Conservation (phyloP, 2,113 vertebrate genomes). For the Phyllostomus discolor region DNA sequence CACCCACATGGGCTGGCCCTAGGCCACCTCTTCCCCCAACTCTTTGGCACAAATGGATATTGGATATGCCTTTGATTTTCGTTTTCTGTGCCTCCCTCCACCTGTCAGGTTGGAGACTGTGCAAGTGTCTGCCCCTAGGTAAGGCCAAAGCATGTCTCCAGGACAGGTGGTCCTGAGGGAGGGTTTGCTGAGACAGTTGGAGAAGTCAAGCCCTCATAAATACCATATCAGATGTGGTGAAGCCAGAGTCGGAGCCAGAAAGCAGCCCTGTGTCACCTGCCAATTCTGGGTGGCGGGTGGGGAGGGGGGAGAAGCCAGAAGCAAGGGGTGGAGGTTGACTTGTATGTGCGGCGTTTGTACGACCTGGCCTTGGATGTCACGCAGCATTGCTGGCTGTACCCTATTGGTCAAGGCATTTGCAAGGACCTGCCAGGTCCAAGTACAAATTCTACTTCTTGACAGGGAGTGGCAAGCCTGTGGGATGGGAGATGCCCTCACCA, state of each 20-base stretch:
- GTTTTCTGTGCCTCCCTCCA: background rate
- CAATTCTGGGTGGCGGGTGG: background rate
- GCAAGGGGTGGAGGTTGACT: background rate
- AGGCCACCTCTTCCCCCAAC: background rate
- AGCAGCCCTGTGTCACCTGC: background rate
- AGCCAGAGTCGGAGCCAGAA: background rate
- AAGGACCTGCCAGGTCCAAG: background rate
- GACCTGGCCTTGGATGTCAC: background rate
- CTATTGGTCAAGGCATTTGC: background rate
- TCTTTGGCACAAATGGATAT: background rate
- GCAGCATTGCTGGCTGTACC: no score
- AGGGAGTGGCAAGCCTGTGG: background rate
- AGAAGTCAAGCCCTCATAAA: background rate
- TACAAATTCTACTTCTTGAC: background rate
- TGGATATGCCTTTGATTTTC: background rate
- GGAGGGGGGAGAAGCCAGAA: background rate
- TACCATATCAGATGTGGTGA: background rate
- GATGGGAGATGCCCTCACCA: background rate
- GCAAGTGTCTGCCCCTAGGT: background rate
- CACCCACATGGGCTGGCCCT: fast-evolving
- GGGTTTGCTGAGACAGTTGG: background rate
- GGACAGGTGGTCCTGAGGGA: background rate
- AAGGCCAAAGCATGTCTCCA: background rate
- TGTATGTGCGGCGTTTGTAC: background rate
- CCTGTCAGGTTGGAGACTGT: background rate